Percentiles rank a stretch among this genome's conserved stretches.
Conservation (phyloP, 2,888 invertebrate species). For the Ochropleura plecta region DNA sequence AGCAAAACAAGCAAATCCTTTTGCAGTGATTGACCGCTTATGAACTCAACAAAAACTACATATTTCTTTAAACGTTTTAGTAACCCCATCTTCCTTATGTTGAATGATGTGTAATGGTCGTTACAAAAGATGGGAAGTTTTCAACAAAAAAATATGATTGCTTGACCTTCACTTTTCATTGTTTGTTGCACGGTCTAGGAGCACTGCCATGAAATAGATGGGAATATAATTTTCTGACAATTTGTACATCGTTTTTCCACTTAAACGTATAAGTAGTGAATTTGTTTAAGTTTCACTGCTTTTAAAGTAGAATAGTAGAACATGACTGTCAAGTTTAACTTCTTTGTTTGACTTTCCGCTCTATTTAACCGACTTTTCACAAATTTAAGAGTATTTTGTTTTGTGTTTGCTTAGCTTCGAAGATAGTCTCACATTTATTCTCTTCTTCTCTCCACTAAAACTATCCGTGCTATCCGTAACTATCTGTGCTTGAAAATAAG, state of each 20-base stretch:
- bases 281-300: constrained; percentile 29
- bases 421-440: constrained; percentile 1
- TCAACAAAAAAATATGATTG: constrained; percentile 48
- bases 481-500: too few species aligned
- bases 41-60: constrained; percentile 34
- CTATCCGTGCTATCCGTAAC: too few species aligned
- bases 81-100: constrained; percentile 30
- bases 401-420: neutral
- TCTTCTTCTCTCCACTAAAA: neutral
- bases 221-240: constrained; percentile 10
- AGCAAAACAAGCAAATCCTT: neutral
- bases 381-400: neutral
- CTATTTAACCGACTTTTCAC: constrained; percentile 27
- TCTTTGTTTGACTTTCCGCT: constrained; percentile 33
- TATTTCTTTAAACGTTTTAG: constrained; percentile 1
- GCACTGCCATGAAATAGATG: constrained; percentile 6
- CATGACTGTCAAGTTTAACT: constrained; percentile 20
- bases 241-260: constrained; percentile 26
- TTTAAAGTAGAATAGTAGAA: constrained; percentile 30
- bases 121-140: constrained; percentile 57
- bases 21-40: constrained; percentile 18
- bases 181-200: constrained; percentile 36
- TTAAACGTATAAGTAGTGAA: neutral
- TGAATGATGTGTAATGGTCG: constrained; percentile 29
- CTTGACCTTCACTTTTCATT: constrained; percentile 48